Conservation (phyloP, 1,140 invertebrate genomes). For the Cotesia chilonis region DNA sequence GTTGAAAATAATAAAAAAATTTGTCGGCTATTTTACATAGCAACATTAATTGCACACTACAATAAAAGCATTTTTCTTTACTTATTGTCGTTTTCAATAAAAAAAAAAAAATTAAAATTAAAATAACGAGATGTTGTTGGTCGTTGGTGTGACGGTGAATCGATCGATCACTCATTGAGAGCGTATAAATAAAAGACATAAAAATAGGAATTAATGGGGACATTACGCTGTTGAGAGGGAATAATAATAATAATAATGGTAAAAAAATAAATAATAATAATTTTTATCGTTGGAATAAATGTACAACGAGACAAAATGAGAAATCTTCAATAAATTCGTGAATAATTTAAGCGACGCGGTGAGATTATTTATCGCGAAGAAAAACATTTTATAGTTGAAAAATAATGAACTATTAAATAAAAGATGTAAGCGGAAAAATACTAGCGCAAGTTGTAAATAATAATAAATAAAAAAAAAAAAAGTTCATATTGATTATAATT, state of each 20-base stretch:
- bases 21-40: not conserved
- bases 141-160: slow-evolving; percentile 7
- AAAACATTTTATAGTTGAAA: slow-evolving; percentile 14
- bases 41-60: not conserved
- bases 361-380: not conserved
- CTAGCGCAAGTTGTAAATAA: slow-evolving; percentile 32
- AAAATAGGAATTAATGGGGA: slow-evolving; percentile 12
- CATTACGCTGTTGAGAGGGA: not conserved
- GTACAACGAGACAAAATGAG: slow-evolving; percentile 7
- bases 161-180: slow-evolving; percentile 17
- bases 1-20: not conserved
- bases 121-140: slow-evolving; percentile 23
- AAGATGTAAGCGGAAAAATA: not conserved
- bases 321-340: no score
- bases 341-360: no score
- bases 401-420: slow-evolving; percentile 13
- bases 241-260: slow-evolving; percentile 1
- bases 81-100: not conserved
- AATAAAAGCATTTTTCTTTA: slow-evolving; percentile 12
- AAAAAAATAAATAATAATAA: not conserved
- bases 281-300: slow-evolving; percentile 1
- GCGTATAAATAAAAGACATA: slow-evolving; percentile 2
- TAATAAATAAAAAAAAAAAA: slow-evolving; percentile 3
- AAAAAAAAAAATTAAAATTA: not conserved
- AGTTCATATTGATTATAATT: slow-evolving; percentile 30